Base-by-base conservation (phyloP, 2,888 invertebrate species). In the Scaptomyza parva region DNA sequence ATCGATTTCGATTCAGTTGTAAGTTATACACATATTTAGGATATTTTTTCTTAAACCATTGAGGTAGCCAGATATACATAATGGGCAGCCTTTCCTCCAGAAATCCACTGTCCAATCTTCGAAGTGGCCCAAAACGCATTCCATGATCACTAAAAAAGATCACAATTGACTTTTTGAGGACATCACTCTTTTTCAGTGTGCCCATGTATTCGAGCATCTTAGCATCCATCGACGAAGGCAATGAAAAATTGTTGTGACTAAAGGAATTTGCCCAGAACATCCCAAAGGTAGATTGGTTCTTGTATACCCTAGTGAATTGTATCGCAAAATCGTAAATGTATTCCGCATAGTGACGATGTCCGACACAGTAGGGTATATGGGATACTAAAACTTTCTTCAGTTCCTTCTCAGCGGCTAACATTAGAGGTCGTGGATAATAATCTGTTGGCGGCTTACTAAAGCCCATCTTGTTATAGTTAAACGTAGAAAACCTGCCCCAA, bases 121-220 rank as follows among this genome's bases (percentile, higher is more conserved):
- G 92, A 44, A 95, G 92, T 14, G 93, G 92, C 0, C 96, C 96
- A 89, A 95, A 96, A 12, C 96, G 93, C 85, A 95, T 93, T 0
- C 97, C 96, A 78, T 96, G 96, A 85, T 96, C 96, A 79, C 96
- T 96, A 54, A 96, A 92, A 75, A 96, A 94, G 44, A 96, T 91
- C 0, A 96, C 90, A 70, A 96, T 93, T 0, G 95, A 94, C 41
- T 94, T 94, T 35, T 94, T 93, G 39, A 95, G 84, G 8, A 94
- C 92, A 0, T 94, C 94, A 0, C 92, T 92, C 12, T 91, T 90
- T 6, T 93, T 91, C 50, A 96, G 88, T 35, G 93, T 92, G 44
- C 93, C 91, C 53, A 96, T 92, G 80, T 95, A 94, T 26, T 92
- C 89, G 43, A 93, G 91, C 52, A 96, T 90, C 61, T 93, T 92